Percentiles rank a stretch among this genome's conserved stretches.
Conservation (phyloP, 2,113 vertebrate species). For the Euleptes europaea region DNA sequence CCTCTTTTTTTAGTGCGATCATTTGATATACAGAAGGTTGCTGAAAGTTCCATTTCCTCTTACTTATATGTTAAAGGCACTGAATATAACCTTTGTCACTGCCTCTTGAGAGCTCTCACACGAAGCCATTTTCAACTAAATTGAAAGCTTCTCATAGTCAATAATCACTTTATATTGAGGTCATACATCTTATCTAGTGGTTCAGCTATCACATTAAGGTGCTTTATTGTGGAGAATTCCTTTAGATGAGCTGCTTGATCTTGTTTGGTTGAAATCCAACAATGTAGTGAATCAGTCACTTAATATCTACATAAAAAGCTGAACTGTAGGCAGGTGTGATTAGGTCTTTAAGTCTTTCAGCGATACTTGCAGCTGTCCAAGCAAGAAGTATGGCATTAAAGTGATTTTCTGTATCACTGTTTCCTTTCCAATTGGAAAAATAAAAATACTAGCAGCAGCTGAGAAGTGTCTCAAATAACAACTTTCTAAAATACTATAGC, state of each 20-base stretch:
- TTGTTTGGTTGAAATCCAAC: constrained; percentile 43
- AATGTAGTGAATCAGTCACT: constrained; percentile 32
- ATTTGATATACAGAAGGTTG: background rate
- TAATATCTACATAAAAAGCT: background rate
- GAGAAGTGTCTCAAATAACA: background rate
- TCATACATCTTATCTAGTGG: constrained; percentile 43
- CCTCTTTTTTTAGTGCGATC: constrained; percentile 17
- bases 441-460: background rate
- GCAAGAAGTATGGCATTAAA: background rate
- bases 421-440: background rate
- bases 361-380: background rate
- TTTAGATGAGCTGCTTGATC: constrained; percentile 33
- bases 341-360: background rate
- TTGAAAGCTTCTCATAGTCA: constrained; percentile 53
- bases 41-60: constrained; percentile 24
- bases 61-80: constrained; percentile 42
- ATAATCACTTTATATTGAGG: constrained; percentile 66
- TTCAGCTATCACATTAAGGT: constrained; percentile 57
- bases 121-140: constrained; percentile 58
- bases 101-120: constrained; percentile 36
- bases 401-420: background rate
- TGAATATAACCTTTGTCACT: constrained; percentile 50
- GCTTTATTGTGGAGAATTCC: constrained; percentile 50
- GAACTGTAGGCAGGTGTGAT: background rate
- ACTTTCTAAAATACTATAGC: background rate